Conservation (phyloP, 2,113 vertebrate species). For the Dermatemys mawii region DNA sequence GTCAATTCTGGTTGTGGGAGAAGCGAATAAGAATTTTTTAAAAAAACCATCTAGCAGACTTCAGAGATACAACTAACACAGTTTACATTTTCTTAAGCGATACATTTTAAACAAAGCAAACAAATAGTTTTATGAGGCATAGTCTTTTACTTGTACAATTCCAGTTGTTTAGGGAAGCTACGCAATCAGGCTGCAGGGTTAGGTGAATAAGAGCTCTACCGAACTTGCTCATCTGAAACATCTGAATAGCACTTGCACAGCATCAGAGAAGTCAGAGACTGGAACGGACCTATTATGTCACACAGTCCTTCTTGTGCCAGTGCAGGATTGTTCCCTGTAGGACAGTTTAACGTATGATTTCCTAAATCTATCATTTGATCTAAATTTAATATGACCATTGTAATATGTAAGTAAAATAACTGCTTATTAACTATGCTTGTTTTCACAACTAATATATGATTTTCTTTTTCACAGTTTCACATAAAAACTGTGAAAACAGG, state of each 20-base stretch:
- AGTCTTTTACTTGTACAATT: background rate
- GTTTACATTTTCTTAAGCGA: background rate
- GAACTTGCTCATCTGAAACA: background rate
- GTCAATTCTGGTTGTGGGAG: background rate
- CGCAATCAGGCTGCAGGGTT: background rate
- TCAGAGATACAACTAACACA: background rate
- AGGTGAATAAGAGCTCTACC: background rate
- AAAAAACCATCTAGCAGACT: background rate
- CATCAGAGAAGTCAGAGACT: background rate
- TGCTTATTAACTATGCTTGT: background rate
- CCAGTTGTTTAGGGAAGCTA: background rate
- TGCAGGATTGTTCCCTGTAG: background rate
- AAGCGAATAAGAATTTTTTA: background rate
- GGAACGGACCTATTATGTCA: background rate
- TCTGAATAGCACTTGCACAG: background rate
- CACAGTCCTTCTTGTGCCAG: background rate
- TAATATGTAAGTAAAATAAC: background rate
- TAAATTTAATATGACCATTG: background rate
- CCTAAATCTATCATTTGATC: background rate
- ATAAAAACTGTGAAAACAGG: too few species aligned
- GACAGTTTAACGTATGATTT: background rate
- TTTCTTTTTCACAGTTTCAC: constrained; percentile 26
- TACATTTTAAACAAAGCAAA: background rate
- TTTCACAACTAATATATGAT: background rate
- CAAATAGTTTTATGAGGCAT: background rate